phyloP scores from a whole-genome alignment of 2,113 vertebrate genomes.

The Dipodomys spectabilis region DNA sequence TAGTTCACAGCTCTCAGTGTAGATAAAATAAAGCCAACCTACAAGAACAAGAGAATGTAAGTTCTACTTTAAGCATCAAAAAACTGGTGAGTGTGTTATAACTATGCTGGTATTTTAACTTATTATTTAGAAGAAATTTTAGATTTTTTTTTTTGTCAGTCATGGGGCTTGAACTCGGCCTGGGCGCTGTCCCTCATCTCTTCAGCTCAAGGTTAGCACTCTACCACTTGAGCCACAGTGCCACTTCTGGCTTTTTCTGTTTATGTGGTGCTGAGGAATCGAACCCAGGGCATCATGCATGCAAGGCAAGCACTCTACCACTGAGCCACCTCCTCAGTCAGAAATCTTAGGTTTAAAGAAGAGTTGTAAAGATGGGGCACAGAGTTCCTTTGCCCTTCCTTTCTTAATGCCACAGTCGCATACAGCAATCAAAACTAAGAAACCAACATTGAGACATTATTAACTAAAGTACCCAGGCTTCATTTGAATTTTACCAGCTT shows the following conservation, averaged over 20 bases:
- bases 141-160: neutral
- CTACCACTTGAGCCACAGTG: no score
- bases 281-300: no score
- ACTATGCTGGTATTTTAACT: neutral
- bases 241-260: no score
- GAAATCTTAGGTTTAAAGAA: conserved; percentile 12
- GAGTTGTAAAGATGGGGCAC: neutral
- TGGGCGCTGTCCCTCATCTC: no score
- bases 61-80: no score
- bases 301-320: no score
- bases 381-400: neutral
- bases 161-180: no score
- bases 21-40: no score
- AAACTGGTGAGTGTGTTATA: no score
- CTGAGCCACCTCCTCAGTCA: no score
- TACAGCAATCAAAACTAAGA: neutral
- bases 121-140: neutral
- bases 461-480: neutral
- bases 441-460: fast-evolving
- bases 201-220: no score
- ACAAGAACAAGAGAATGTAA: neutral
- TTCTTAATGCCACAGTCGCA: neutral
- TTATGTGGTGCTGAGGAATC: no score
- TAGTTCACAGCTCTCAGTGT: neutral
- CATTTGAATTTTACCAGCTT: neutral